These are phyloP conservation scores for Oreochromis mossambicus DNA, from an alignment of 2,797 vertebrate genomes.

Conservation along the genomic window DNA sequence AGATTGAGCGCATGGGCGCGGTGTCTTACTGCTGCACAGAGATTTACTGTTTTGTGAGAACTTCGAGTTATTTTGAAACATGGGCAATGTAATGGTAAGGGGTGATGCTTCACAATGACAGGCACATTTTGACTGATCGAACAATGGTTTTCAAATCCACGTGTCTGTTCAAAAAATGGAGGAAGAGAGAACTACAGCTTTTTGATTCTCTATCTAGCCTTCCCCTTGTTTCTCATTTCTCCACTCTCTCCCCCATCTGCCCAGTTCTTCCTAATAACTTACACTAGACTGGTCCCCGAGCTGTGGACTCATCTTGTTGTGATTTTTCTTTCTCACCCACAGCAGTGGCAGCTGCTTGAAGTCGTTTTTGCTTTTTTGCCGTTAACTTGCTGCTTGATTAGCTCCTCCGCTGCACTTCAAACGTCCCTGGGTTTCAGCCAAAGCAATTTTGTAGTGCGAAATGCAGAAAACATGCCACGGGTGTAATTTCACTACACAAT, in stretches of 20 bases:
- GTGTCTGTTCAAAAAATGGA: not conserved
- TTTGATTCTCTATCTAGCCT: not conserved
- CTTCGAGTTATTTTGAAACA: not conserved
- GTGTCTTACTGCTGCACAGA: not conserved
- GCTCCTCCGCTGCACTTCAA: constrained; percentile 40
- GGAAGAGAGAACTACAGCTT: not conserved
- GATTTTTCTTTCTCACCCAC: constrained; percentile 8
- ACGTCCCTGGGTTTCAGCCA: constrained; percentile 52
- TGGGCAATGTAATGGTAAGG: not conserved
- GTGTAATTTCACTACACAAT: constrained; percentile 53
- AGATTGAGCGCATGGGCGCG: not conserved
- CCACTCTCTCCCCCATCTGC: not conserved
- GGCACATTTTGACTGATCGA: not conserved
- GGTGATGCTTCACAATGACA: not conserved
- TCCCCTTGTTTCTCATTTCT: not conserved
- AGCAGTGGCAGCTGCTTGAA: constrained; percentile 44
- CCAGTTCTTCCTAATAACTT: constrained; percentile 18
- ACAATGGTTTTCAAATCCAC: not conserved
- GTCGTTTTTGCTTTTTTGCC: constrained; percentile 50
- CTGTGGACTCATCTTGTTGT: constrained; percentile 18
- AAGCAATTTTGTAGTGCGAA: constrained; percentile 49
- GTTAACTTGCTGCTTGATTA: constrained; percentile 64
- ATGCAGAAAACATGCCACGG: constrained; percentile 48
- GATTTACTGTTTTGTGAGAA: not conserved
- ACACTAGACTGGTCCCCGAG: constrained; percentile 39